phyloP scores from a whole-genome alignment of 2,113 vertebrate genomes.

The Carettochelys insculpta region DNA sequence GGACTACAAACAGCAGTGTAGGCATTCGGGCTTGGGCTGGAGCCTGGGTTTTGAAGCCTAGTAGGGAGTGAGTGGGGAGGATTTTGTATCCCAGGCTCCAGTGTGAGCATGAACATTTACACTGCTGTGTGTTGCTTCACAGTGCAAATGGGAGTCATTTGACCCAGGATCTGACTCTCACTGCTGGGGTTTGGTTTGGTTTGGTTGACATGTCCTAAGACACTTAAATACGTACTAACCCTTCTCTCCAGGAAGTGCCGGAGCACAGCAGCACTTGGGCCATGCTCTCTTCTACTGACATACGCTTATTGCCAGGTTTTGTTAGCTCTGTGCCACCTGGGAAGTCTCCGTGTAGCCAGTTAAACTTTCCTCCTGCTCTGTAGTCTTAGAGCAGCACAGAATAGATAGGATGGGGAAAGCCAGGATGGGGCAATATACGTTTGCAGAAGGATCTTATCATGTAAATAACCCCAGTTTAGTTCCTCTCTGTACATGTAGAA shows the following conservation, averaged over 20 bases:
- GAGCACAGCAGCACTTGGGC: not conserved
- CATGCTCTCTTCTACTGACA: not conserved
- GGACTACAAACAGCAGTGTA: not conserved
- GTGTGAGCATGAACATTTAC: not conserved
- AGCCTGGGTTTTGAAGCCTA: not conserved
- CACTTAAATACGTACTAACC: not conserved
- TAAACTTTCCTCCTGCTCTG: not conserved
- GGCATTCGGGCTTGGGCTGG: too few species aligned
- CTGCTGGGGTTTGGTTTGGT: not conserved
- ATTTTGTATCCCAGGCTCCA: not conserved
- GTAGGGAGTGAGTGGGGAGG: not conserved
- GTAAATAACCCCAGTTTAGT: not conserved
- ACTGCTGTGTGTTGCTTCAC: not conserved
- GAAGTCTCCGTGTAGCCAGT: not conserved
- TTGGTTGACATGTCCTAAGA: not conserved
- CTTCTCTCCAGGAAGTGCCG: not conserved
- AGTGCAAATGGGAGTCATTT: not conserved
- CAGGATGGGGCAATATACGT: not conserved
- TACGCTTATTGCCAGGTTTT: not conserved
- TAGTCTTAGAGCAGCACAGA: not conserved
- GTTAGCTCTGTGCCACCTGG: not conserved
- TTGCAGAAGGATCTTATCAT: not conserved
- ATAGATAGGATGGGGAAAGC: not conserved
- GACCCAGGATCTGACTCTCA: not conserved
- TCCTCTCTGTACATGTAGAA: not conserved